Evolutionary conservation across 2,888 invertebrate species (phyloP).

Genomic region (Operophtera brumata): DNA sequence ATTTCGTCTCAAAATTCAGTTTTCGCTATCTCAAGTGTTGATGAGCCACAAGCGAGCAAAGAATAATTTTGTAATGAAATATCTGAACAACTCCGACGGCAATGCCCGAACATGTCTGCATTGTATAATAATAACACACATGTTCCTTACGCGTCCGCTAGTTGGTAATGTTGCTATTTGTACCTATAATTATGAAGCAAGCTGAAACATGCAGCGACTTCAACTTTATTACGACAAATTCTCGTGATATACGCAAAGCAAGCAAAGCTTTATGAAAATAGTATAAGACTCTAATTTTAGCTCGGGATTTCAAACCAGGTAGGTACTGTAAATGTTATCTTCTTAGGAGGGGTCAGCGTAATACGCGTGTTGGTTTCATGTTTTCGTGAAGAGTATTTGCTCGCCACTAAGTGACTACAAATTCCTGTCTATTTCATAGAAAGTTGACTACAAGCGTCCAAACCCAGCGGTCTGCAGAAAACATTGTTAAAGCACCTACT

Average conservation of each 20-base stretch:
- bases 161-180: constrained; percentile 18
- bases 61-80: background rate
- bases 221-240: constrained; percentile 20
- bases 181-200: constrained; percentile 25
- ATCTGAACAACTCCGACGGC: background rate
- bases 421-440: background rate
- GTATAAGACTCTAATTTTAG: background rate
- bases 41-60: too few species aligned
- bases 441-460: background rate
- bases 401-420: background rate
- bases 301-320: background rate
- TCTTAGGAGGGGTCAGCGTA: background rate
- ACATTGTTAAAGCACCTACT: background rate
- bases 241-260: background rate
- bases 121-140: constrained; percentile 12
- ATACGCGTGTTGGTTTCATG: background rate
- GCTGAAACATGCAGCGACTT: constrained; percentile 9
- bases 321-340: background rate
- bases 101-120: constrained; percentile 20
- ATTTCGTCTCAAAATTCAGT: too few species aligned
- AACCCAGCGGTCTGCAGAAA: background rate
- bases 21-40: too few species aligned
- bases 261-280: constrained; percentile 2
- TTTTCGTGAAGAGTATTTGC: background rate
- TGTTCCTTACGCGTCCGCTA: constrained; percentile 18